Base-by-base conservation (phyloP, 2,113 vertebrate species). In the Cephalopholis sonnerati region DNA sequence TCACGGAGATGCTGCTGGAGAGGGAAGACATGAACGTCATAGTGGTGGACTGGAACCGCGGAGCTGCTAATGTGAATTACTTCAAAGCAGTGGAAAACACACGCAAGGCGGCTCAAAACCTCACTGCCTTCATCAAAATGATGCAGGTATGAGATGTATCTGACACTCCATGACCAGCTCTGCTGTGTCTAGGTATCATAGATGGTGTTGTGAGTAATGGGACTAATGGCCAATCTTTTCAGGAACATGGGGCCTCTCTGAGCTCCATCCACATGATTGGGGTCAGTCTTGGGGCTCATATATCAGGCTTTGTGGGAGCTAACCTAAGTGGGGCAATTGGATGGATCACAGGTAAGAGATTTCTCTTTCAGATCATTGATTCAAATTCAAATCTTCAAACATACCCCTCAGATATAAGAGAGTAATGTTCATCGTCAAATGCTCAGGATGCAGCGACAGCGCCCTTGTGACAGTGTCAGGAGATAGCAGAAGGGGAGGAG, bases 221-320 rank as follows among this genome's bases (percentile, higher is more conserved):
- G 9, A 24, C 12, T 67, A 36, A 67, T 54, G 24, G 1, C 24
- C 25, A 36, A 32, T 83, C n/a, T 77, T 63, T 87, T 32, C 86
- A 99, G 98, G 79, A 74, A n/a, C 44, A 85, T n/a, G 96, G 96
- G 29, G 94, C 93, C 7, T 90, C 95, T 76, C 93, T 97, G 67
- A 93, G 91, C 67, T 93, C 91, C 64, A 83, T 99, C 55, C 89
- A 99, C 90, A 91, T 99, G 91, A 96, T 99, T 75, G 98, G 98
- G 51, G 74, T 98, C 67, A 99, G 98, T 84, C 96, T 99, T 6
- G 98, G 98, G n/a, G 98, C 98, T 87, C 98, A 99, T 76, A 84
- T 99, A 75, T 96, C 98, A 78, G 98, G 98, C 59, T 98, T 98
- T 81, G 93, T 97, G 5, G 98, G 98, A 4, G 95, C 96, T 36